Base-by-base conservation (phyloP, 2,797 vertebrate species). In the Syngnathus acus region DNA sequence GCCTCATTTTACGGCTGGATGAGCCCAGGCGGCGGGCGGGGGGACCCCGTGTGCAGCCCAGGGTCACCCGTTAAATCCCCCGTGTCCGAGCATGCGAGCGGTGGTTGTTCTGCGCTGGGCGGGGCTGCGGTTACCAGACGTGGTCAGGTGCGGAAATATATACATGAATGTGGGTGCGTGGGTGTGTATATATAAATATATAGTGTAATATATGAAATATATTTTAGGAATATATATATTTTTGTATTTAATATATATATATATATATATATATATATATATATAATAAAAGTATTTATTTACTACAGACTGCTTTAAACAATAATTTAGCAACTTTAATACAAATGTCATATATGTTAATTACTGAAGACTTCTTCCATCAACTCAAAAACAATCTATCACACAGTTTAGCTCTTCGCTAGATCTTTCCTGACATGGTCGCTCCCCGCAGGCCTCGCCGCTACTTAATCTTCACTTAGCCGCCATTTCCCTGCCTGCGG, bases 1-100 rank as follows among this genome's bases (percentile, higher is more conserved):
- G 88, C 88, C 90, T 93, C 90, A 90, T 91, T 92, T 92, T 90
- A 89, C 75, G 89, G 90, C 87, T 90, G 91, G 86, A 86, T 89
- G 90, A 88, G 87, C 79, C 75, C 77, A 84, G 80, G 87, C 87
- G 85, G 87, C 67, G 40, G 59, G 59, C 11, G 42, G 66, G 80
- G 84, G 74, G 80, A 79, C 78, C 81, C 81, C 84, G 89, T 83
- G 66, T 82, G 88, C 72, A 87, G 88, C 87, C 84, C 87, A 87
- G 88, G 90, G 89, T 92, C 90, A 91, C 85, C 85, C 88, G 89
- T 86, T 89, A 91, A 91, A 91, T 90, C 86, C 85, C 84, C 13
- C 69, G 78, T 82, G 84, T 84, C 87, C 87, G 83, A 83, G 86
- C 69, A 76, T 82, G 82, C 84, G 85, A 83, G 81, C 82, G 82